phyloP scores from a whole-genome alignment of 2,888 invertebrate genomes.

The Lissonota sp. region DNA sequence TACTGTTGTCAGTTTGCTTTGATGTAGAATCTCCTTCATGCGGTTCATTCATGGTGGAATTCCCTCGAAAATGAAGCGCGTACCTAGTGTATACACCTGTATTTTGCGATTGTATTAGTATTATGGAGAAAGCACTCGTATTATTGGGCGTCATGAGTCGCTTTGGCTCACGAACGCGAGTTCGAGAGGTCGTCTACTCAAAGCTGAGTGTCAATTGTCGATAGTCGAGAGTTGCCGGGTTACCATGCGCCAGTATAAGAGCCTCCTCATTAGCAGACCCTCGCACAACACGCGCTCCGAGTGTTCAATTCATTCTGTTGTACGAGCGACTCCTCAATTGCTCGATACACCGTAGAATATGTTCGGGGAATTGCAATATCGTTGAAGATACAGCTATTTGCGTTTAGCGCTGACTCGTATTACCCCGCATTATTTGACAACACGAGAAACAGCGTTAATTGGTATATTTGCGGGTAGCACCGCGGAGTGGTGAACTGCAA shows the following conservation, averaged over 20 bases:
- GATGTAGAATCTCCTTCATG: conserved; percentile 1
- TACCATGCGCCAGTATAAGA: too few species aligned
- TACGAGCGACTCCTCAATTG: not conserved
- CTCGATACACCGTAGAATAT: too few species aligned
- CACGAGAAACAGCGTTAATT: too few species aligned
- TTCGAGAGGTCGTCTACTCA: not conserved
- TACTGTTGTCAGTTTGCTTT: conserved; percentile 71
- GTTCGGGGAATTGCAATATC: too few species aligned
- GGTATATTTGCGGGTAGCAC: too few species aligned
- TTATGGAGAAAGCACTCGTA: not conserved
- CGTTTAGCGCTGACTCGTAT: too few species aligned
- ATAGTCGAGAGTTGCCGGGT: conserved; percentile 4
- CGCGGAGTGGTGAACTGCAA: too few species aligned
- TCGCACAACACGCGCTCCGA: not conserved
- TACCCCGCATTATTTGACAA: too few species aligned
- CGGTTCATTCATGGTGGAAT: not conserved
- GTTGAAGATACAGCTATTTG: too few species aligned
- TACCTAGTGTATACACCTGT: not conserved
- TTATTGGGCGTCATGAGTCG: not conserved
- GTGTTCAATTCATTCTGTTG: not conserved
- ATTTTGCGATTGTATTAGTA: not conserved
- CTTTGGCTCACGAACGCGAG: not conserved
- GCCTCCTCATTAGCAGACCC: not conserved
- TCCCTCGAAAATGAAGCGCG: not conserved
- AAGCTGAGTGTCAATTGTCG: not conserved